Conservation (phyloP, 2,113 vertebrate genomes). For the Tychaedon coryphoeus region DNA sequence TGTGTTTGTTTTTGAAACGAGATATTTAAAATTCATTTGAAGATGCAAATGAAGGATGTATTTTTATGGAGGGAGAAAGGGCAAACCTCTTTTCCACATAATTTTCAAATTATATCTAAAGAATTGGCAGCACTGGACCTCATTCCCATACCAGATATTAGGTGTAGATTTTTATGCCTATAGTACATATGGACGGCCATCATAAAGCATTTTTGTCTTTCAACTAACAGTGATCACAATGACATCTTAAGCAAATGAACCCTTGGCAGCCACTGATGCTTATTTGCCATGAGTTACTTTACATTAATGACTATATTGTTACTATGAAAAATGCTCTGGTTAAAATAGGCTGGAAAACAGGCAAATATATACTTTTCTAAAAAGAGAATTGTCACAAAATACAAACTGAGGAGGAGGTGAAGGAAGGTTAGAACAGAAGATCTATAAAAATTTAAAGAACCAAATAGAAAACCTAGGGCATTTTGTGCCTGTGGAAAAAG, state of each 20-base stretch:
- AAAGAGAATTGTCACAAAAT: not conserved
- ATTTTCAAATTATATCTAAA: not conserved
- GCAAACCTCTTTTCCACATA: not conserved
- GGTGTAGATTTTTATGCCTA: not conserved
- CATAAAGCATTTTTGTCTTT: not conserved
- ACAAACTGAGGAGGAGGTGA: not conserved
- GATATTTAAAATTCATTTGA: not conserved
- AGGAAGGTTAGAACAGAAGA: constrained; percentile 5
- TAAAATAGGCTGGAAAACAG: not conserved
- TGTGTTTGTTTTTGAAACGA: constrained; percentile 46
- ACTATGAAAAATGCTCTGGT: not conserved
- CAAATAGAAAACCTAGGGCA: not conserved
- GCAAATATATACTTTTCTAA: not conserved
- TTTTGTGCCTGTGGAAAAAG: not conserved
- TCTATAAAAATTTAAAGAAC: not conserved
- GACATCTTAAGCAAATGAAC: not conserved
- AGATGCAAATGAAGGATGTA: not conserved
- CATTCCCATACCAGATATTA: not conserved
- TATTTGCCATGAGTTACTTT: not conserved
- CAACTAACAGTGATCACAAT: not conserved
- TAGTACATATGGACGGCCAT: not conserved
- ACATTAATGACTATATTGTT: not conserved
- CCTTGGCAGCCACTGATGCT: not conserved
- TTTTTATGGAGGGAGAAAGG: not conserved
- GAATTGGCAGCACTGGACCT: not conserved